Percentiles rank a stretch among this genome's conserved stretches.
Evolutionary conservation across 92 coral and sea anemone species (phyloP).

Genomic region (Palythoa grandiflora): DNA sequence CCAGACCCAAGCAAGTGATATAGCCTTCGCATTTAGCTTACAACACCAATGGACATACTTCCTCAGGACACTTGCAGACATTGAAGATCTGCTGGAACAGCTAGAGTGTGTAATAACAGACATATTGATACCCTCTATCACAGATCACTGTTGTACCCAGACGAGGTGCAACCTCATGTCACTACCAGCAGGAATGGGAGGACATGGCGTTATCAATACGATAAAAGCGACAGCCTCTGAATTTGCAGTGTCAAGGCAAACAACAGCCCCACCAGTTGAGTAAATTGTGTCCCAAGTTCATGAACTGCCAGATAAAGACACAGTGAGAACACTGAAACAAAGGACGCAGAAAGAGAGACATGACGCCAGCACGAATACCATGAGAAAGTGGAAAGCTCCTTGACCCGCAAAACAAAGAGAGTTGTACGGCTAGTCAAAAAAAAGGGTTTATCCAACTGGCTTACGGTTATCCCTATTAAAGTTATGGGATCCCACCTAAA

Average conservation of each 20-base stretch:
- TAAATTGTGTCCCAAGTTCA: neutral
- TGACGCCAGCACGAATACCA: slow-evolving; percentile 15
- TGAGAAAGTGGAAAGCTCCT: slow-evolving; percentile 4
- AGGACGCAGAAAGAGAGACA: slow-evolving; percentile 9
- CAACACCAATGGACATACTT: neutral
- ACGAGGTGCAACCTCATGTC: neutral
- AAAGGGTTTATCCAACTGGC: slow-evolving; percentile 55
- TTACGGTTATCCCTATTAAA: slow-evolving; percentile 33
- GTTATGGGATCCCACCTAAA: slow-evolving; percentile 42
- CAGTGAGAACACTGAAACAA: slow-evolving; percentile 9
- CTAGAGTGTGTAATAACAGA: neutral
- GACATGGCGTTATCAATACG: neutral
- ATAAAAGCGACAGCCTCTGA: neutral
- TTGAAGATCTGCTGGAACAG: neutral
- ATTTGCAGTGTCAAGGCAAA: neutral
- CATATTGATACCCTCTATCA: neutral
- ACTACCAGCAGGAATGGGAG: neutral
- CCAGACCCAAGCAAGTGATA: too few species aligned
- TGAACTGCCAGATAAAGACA: neutral
- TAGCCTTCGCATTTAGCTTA: neutral
- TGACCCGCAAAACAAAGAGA: slow-evolving; percentile 38
- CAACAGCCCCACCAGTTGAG: slow-evolving; percentile 14
- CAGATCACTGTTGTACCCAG: neutral
- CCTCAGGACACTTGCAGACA: neutral
- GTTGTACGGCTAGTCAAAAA: slow-evolving; percentile 49